A percentile compares a stretch with the other conserved stretches of the same genome.
Evolutionary conservation across 1,140 invertebrate species (phyloP).

Genomic region (Mactra quadrangularis): DNA sequence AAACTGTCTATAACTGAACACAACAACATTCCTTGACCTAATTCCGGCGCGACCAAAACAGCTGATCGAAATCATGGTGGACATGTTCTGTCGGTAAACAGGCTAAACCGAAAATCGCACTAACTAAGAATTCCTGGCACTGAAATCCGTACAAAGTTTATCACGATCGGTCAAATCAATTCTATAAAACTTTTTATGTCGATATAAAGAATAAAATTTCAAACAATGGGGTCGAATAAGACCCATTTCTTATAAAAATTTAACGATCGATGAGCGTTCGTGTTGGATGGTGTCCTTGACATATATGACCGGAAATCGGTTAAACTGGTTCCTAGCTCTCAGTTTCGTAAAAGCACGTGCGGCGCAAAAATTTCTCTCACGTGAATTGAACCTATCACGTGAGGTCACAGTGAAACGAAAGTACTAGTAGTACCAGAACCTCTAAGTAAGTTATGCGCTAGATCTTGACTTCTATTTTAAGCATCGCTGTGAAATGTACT

Average conservation of each 20-base stretch:
- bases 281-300: conserved; percentile 26
- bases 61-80: conserved; percentile 45
- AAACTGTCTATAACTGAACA: conserved; percentile 39
- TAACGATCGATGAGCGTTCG: background rate
- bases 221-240: conserved; percentile 56
- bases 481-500: too few species aligned
- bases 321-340: background rate
- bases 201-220: conserved; percentile 66
- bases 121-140: background rate
- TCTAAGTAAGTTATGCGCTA: too few species aligned
- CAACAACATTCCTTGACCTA: background rate
- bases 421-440: too few species aligned
- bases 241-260: conserved; percentile 60
- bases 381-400: too few species aligned
- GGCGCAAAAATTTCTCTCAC: background rate
- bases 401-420: too few species aligned
- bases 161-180: background rate
- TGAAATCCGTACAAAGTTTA: conserved; percentile 22
- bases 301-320: background rate
- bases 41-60: conserved; percentile 22
- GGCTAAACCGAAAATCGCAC: background rate
- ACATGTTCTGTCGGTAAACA: background rate
- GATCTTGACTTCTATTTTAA: too few species aligned
- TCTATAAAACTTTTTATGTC: conserved; percentile 58
- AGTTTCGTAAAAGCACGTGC: too few species aligned